Evolutionary conservation across 2,888 invertebrate species (phyloP), one percentile per base, ranked within the genome.

Genomic region (Parthenolecanium corni): DNA sequence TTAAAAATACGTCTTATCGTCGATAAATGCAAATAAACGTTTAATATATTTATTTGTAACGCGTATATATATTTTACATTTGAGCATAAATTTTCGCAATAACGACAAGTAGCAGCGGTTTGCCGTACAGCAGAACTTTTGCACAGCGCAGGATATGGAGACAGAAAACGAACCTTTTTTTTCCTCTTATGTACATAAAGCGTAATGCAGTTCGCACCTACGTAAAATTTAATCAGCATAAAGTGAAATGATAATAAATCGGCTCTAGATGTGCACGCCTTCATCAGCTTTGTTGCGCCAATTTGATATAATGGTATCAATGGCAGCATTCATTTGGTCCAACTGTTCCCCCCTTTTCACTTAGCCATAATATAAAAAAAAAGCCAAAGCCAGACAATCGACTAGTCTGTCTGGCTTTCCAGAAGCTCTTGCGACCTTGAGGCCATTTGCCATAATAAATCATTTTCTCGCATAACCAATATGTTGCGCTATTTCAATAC

Each of bases 221-320:
- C 58, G 58, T 58, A 58, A 58, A 58, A 58, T 58, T 58, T 58
- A 58, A 58, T 58, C 58, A 58, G 58, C 49, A 47, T 58, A 58
- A 49, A 58, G 49, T 58, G 58, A 58, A 58, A 58, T 49, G 58
- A 58, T 58, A 58, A 58, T 58, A 58, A 58, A 58, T 58, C 49
- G 58, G 47, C 47, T 49, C 58, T 47, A 58, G 31, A 31, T 31
- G 47, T 58, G 58, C 47, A 58, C 58, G 58, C 58, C 58, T 58
- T 58, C 58, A 47, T 58, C 58, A 58, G 58, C 58, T 58, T 58
- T 58, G 58, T 47, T 58, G 58, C 31, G 31, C 58, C 58, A 58
- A 49, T 58, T 31, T 58, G 58, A 58, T 58, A 58, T 58, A 58
- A 58, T 49, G 58, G 58, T 58, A 58, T 58, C 58, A 58, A 31